Evolutionary conservation across 2,888 invertebrate genomes (phyloP), one percentile per base, ranked within the genome.

Genomic region (Heliconius aoede): DNA sequence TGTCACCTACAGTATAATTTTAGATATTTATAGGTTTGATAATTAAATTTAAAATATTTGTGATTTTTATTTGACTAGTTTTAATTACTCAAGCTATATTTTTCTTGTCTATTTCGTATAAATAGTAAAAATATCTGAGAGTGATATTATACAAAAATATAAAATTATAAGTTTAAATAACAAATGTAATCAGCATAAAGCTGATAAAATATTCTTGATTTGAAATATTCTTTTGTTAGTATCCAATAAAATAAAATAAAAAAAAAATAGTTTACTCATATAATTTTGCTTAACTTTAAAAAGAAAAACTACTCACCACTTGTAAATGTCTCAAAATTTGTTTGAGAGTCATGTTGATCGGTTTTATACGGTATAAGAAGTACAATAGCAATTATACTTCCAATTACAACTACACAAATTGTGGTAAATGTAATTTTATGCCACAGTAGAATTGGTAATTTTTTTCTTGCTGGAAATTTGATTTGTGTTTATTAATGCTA

Each of bases 401-500:
- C 89, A 64, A 92, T 81, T 51, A 90, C 78, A 67, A 88, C 81
- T 76, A 91, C 81, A 83, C 87, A 89, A 9, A 90, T 79, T 30
- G 86, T 86, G 28, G 86, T 87, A 72, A 90, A 85, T 32, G 86
- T 86, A 76, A 91, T 78, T 82, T 91, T 91, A 76, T 90, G 86
- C 91, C 91, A 91, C 30, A 85, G 82, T 67, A 86, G 83, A 36
- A 90, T 77, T 76, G 86, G 81, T 76, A 85, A 82, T 40, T 84
- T 85, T 72, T 85, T 87, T 73, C 80, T 74, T 46, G 84, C 91
- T 91, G 87, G 69, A 86, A 89, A 80, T 76, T 68, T 76, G 79
- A 74, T 62, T 28, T 21, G 7, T 15, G 15, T 69, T 55, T 8
- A 32, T 55, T 64, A 58, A 62, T 72, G 21, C 8, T 30, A 21